These are phyloP conservation scores for Blastobasis lacticolella DNA, from an alignment of 2,888 invertebrate species.

Conservation along the genomic window DNA sequence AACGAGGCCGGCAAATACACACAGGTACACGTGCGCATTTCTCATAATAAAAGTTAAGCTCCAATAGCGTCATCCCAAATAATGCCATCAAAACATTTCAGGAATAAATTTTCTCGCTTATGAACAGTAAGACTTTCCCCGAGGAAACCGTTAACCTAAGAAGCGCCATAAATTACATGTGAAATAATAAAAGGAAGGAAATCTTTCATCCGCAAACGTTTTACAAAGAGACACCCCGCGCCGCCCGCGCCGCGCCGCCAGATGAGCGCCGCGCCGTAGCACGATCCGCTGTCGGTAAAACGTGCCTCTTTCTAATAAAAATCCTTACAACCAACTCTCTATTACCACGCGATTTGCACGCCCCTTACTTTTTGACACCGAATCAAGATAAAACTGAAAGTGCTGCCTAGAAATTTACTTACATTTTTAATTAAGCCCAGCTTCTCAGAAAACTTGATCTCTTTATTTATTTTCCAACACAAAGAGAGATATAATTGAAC, in stretches of 20 bases:
- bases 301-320: constrained; percentile 32
- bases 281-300: too few species aligned
- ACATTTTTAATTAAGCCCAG: constrained; percentile 5
- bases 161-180: constrained; percentile 63
- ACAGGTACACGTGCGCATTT: background rate
- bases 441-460: constrained; percentile 11
- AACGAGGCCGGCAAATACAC: constrained; percentile 25
- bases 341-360: constrained; percentile 20
- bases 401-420: background rate
- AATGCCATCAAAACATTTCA: constrained; percentile 8
- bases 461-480: constrained; percentile 10
- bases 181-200: constrained; percentile 63
- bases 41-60: too few species aligned
- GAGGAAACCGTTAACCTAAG: constrained; percentile 35
- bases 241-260: constrained; percentile 33
- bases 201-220: constrained; percentile 60
- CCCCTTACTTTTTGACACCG: background rate
- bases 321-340: constrained; percentile 25
- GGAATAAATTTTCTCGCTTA: constrained; percentile 32
- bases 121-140: constrained; percentile 34
- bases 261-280: constrained; percentile 43
- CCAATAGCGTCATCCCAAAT: too few species aligned
- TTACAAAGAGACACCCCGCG: constrained; percentile 53
- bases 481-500: constrained; percentile 31
- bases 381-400: too few species aligned